Evolutionary conservation across 1,140 invertebrate genomes (phyloP).

Genomic region (Drosophila mayri): DNA sequence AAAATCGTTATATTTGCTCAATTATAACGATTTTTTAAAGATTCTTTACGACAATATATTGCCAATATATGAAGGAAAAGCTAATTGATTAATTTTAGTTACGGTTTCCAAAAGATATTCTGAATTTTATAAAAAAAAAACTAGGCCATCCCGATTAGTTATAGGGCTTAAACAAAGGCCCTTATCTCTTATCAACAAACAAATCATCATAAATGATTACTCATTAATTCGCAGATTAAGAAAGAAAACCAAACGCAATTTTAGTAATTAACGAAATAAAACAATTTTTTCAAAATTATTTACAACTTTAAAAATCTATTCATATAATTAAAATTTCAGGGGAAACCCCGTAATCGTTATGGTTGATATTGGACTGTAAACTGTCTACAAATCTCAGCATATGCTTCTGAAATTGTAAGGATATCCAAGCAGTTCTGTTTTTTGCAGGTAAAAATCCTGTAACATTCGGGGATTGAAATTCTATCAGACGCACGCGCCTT

Average conservation of each 20-base stretch:
- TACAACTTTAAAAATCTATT: too few species aligned
- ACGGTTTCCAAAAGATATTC: not conserved
- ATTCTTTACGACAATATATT: too few species aligned
- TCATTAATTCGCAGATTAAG: not conserved
- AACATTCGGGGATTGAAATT: not conserved
- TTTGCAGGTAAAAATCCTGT: not conserved
- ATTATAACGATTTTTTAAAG: not conserved
- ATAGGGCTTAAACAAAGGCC: not conserved
- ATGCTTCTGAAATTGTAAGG: not conserved
- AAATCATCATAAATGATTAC: not conserved
- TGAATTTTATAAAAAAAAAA: not conserved
- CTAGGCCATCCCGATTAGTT: not conserved
- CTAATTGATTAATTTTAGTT: not conserved
- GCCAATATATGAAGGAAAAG: not conserved
- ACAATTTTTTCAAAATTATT: not conserved
- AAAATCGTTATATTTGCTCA: not conserved
- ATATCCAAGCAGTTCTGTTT: not conserved
- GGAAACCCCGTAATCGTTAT: not conserved
- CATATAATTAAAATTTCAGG: too few species aligned
- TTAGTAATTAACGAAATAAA: not conserved
- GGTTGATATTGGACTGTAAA: too few species aligned
- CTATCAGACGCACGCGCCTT: slow-evolving; percentile 26
- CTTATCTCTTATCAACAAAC: not conserved
- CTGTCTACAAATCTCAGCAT: not conserved
- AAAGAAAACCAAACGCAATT: not conserved